These are phyloP conservation scores for Crenuchus spilurus DNA, from an alignment of 2,797 vertebrate genomes.

Conservation along the genomic window DNA sequence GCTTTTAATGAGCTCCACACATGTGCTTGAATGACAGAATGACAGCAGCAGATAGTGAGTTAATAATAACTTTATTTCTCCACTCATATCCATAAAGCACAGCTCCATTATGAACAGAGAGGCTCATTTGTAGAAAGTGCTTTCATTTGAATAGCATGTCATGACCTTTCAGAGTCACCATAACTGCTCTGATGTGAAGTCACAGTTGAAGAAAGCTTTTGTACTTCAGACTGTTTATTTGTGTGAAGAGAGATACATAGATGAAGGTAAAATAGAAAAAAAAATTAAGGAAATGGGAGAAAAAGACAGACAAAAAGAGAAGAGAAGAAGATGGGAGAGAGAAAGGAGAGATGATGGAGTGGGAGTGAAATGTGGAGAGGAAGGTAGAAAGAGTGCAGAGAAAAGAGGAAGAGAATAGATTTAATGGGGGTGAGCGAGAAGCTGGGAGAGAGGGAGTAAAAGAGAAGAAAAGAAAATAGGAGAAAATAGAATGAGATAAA, in stretches of 20 bases:
- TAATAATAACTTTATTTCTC: background rate
- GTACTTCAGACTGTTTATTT: background rate
- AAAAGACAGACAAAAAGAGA: background rate
- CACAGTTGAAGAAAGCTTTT: background rate
- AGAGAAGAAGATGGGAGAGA: background rate
- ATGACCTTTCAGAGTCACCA: background rate
- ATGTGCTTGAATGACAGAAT: background rate
- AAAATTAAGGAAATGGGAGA: background rate
- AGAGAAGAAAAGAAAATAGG: background rate
- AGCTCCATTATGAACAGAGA: background rate
- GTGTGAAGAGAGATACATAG: background rate
- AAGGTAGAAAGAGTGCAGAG: background rate
- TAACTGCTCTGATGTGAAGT: background rate
- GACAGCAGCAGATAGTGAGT: background rate
- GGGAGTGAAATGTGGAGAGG: background rate
- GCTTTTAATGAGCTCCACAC: background rate
- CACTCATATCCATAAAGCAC: background rate
- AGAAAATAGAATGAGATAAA: background rate
- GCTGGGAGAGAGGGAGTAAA: background rate
- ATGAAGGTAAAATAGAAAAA: background rate
- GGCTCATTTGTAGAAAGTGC: background rate
- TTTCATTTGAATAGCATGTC: background rate
- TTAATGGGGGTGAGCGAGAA: background rate
- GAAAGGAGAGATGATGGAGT: background rate
- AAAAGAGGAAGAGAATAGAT: background rate